Percentiles rank a stretch among this genome's conserved stretches.
These are phyloP conservation scores for Pachycephala philippinensis DNA, from an alignment of 2,113 vertebrate species.

Conservation along the genomic window DNA sequence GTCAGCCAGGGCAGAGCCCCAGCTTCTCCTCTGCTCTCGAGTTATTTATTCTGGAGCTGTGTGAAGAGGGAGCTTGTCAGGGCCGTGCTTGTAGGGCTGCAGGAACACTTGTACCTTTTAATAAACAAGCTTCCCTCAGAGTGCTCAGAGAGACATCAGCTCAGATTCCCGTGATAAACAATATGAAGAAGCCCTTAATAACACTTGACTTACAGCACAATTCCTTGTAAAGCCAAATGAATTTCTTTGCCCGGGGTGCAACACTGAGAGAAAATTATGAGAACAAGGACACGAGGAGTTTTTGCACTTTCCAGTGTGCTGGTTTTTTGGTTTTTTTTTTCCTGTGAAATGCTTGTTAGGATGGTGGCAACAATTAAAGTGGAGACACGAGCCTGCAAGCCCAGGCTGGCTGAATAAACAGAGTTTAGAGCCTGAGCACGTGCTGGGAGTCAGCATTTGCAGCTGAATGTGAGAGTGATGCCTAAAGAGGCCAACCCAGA, in stretches of 20 bases:
- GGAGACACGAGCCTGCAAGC: neutral
- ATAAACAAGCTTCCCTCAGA: neutral
- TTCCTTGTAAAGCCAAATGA: neutral
- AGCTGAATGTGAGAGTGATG: neutral
- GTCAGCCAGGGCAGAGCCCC: neutral
- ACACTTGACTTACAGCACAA: neutral
- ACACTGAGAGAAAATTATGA: neutral
- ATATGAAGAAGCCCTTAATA: neutral
- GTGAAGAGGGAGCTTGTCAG: neutral
- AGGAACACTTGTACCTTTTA: conserved; percentile 39
- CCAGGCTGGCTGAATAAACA: neutral
- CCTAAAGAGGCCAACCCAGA: no score
- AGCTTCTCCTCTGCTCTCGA: neutral
- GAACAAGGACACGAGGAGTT: neutral
- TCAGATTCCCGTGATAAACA: neutral
- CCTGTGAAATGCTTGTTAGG: neutral
- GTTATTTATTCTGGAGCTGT: neutral
- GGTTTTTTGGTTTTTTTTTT: neutral
- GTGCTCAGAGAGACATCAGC: neutral
- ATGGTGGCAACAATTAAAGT: neutral
- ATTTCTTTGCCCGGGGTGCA: conserved; percentile 24
- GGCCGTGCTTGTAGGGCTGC: neutral
- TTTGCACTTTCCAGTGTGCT: neutral
- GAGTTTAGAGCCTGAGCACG: neutral
- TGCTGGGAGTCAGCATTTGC: neutral